Base-by-base conservation (phyloP, 2,113 vertebrate genomes). In the Hemiprocne comata region DNA sequence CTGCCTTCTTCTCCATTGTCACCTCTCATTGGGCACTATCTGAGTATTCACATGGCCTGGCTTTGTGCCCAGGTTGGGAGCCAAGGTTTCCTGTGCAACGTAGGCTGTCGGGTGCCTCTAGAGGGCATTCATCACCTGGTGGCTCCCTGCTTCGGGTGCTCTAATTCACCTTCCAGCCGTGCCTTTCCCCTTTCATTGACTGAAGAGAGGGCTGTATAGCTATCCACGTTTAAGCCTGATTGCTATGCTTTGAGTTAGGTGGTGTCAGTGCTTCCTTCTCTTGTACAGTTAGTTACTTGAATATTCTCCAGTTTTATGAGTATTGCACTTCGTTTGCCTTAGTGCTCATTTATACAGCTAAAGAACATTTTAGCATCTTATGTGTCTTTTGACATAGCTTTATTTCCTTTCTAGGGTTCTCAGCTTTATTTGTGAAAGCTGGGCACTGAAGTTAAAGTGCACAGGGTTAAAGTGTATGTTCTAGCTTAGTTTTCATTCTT, bases 41-140 rank as follows among this genome's bases (percentile, higher is more conserved):
- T 48, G 46, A 17, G 46, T 46, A 46, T 46, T 46, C 34, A 64
- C 11, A 17, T 38, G 34, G 36, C 51, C 42, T 80, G 42, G 25
- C 36, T 62, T 50, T 36, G 48, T 29, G 44, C 44, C 33, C 17
- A 50, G 25, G 4, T 34, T 90, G 60, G 69, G 34, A 86, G 7
- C 46, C 53, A 38, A 58, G 55, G 46, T 67, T 88, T 1, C 36
- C 38, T 42, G 10, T 83, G n/a, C 60, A 24, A 0, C 46, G 26
- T 58, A 46, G 55, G 34, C 48, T 67, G 23, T 38, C 77, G 67
- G 69, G 34, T 95, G 72, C 95, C 89, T 95, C 88, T 96, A 92
- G 94, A 93, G 85, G 94, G 79, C 88, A 84, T 96, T 92, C 79
- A 60, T 42, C 69, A 38, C 60, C 3, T 38, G 38, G 21, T 60